Conservation (phyloP, 92 coral and sea anemone genomes). For the Palythoa grandis region DNA sequence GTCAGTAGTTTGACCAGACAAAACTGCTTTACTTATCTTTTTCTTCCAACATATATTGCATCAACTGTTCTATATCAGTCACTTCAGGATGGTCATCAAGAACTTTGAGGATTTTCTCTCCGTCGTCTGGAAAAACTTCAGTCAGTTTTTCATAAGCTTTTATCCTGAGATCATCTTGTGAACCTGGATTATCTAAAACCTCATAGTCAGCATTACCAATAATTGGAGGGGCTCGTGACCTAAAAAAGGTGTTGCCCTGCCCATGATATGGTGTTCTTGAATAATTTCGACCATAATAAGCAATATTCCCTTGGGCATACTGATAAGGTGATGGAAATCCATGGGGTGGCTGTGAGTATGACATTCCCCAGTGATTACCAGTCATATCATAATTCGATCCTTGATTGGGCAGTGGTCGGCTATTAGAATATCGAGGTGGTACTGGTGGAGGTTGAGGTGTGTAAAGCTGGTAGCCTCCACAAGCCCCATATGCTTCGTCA, state of each 20-base stretch:
- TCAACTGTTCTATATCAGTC: slow-evolving; percentile 61
- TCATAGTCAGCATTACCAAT: slow-evolving; percentile 68
- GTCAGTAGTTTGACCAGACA: slow-evolving; percentile 12
- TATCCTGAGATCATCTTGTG: slow-evolving; percentile 63
- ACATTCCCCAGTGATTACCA: slow-evolving; percentile 63
- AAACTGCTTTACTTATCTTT: slow-evolving; percentile 21
- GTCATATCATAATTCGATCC: slow-evolving; percentile 39
- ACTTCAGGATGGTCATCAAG: slow-evolving; percentile 72
- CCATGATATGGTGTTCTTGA: slow-evolving; percentile 64
- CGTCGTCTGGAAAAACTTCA: slow-evolving; percentile 80
- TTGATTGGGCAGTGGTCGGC: slow-evolving; percentile 29
- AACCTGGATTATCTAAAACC: slow-evolving; percentile 58
- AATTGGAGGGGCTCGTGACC: slow-evolving; percentile 87
- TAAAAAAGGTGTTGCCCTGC: slow-evolving; percentile 70
- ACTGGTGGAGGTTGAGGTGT: slow-evolving; percentile 48
- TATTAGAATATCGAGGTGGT: slow-evolving; percentile 42
- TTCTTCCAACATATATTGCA: slow-evolving; percentile 62
- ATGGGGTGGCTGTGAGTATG: slow-evolving; percentile 51
- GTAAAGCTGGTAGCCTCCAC: slow-evolving; percentile 58
- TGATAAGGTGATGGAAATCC: slow-evolving; percentile 55
- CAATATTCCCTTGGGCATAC: slow-evolving; percentile 42
- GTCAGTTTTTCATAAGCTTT: slow-evolving; percentile 70
- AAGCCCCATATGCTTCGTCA: slow-evolving; percentile 46
- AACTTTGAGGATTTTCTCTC: slow-evolving; percentile 69
- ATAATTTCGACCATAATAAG: slow-evolving; percentile 45